Percentiles rank a stretch among this genome's conserved stretches.
Conservation (phyloP, 2,113 vertebrate genomes). For the Collichthys lucidus region DNA sequence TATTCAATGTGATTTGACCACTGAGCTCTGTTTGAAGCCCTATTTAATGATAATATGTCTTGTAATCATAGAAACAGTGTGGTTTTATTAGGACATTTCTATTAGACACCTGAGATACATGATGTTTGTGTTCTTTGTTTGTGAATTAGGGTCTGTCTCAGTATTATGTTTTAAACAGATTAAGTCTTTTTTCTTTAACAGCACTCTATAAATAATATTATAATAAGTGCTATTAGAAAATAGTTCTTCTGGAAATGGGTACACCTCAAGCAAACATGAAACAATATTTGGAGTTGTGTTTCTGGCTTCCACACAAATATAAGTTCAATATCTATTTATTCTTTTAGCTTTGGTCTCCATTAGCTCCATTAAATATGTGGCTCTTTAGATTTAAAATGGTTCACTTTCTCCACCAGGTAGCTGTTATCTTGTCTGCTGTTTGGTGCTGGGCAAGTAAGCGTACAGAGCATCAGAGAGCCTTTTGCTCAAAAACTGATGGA, state of each 20-base stretch:
- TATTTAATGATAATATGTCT: neutral
- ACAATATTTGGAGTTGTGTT: neutral
- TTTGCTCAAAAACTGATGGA: neutral
- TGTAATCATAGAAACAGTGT: neutral
- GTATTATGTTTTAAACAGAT: neutral
- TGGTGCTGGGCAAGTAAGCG: neutral
- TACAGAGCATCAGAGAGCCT: neutral
- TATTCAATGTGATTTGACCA: neutral
- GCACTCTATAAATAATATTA: neutral
- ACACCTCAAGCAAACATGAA: neutral
- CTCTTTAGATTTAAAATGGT: neutral
- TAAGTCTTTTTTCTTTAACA: neutral
- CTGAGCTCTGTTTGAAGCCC: neutral
- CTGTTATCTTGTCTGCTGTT: neutral
- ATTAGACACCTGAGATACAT: neutral
- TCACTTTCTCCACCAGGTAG: neutral
- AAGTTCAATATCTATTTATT: neutral
- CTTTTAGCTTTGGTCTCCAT: constrained; percentile 8
- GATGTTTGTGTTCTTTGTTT: neutral
- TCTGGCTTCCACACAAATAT: neutral
- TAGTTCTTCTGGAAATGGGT: neutral
- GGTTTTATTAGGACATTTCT: neutral
- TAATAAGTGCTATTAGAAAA: neutral
- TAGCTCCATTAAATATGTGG: neutral
- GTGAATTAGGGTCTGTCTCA: neutral